These are phyloP conservation scores for Pseudomyrmex cubaensis DNA, from an alignment of 1,140 invertebrate species.

Conservation along the genomic window DNA sequence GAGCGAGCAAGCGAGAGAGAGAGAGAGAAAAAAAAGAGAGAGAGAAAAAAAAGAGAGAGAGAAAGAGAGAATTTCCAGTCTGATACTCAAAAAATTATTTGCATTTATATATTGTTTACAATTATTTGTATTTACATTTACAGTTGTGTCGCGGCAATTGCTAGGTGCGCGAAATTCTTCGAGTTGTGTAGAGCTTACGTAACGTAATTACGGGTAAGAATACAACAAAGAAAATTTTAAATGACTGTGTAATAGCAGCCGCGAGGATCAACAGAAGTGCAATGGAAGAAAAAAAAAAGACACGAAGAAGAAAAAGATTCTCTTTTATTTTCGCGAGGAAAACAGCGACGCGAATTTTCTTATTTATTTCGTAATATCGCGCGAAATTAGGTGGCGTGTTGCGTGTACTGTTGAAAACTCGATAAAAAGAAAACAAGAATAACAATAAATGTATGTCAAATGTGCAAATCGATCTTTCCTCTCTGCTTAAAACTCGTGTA, in stretches of 20 bases:
- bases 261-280: background rate
- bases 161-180: slow-evolving; percentile 47
- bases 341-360: background rate
- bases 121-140: background rate
- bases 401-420: background rate
- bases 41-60: no score
- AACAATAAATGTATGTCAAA: background rate
- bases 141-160: slow-evolving; percentile 5
- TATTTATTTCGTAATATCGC: no score
- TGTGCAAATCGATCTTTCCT: background rate
- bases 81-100: slow-evolving; percentile 6
- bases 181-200: slow-evolving; percentile 27
- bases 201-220: slow-evolving; percentile 58
- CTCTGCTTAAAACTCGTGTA: background rate
- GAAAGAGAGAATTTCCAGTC: no score
- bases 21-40: no score
- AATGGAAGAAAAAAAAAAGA: slow-evolving; percentile 29
- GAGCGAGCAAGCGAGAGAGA: no score
- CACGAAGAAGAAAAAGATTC: background rate
- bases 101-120: background rate
- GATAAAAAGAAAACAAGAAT: slow-evolving; percentile 8
- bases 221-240: slow-evolving; percentile 12
- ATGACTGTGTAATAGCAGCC: slow-evolving; percentile 7
- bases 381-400: no score
- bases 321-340: background rate